Evolutionary conservation across 2,888 invertebrate genomes (phyloP), one percentile per base, ranked within the genome.

Genomic region (Pilophorus perplexus): DNA sequence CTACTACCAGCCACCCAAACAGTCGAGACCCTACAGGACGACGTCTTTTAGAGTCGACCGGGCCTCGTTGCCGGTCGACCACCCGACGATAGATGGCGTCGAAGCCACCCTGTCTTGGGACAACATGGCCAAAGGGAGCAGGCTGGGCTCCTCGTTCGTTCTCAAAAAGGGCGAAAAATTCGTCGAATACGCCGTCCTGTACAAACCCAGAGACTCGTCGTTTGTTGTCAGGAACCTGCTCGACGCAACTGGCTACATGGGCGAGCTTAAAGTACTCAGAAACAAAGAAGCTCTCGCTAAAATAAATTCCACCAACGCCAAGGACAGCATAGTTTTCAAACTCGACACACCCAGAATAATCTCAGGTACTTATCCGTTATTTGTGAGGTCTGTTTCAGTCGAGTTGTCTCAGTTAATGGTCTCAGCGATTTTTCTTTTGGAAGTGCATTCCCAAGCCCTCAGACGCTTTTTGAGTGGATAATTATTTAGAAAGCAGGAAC

Each of bases 291-390:
- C 55, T 5, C 18, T 68, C 23, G 44, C 59, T 1, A 28, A 60
- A 33, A 48, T 66, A 5, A 70, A 70, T 23, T 22, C 33, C 1
- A 68, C 70, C 8, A 60, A 8, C 1, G 54, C 44, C 3, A 18
- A 48, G 12, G 57, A 54, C 28, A 46, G 18, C 27, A 59, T 65
- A 3, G 60, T 28, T 8, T 69, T 69, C 40, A 64, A 54, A 52
- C 52, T 70, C 18, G 70, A 70, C 38, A 44, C 70, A 3, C 70
- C 70, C 0, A 64, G 70, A 23, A 67, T 70, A 10, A 67, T 70
- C 27, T 40, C 64, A 48, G 67, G 70, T 70, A 42, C 18, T n/a
- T n/a, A n/a, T 59, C 14, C 42, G 42, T 60, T 59, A 59, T 59
- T 33, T 57, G 22, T 28, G n/a, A n/a, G n/a, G n/a, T n/a, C n/a